These are phyloP conservation scores for Oceanodroma leucorhoa DNA, from an alignment of 2,797 vertebrate genomes.

Conservation along the genomic window DNA sequence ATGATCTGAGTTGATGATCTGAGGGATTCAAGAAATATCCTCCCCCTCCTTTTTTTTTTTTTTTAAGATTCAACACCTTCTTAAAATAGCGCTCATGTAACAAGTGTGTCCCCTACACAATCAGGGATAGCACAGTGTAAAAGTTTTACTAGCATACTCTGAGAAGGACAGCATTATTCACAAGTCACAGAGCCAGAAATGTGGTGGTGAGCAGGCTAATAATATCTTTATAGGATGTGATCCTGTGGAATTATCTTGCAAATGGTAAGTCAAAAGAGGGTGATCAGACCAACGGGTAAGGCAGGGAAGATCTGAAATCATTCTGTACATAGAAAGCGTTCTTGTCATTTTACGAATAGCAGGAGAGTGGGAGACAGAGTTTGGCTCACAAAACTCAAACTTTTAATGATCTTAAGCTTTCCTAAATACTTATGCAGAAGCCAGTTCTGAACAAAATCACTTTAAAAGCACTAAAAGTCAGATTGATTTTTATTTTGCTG, in stretches of 20 bases:
- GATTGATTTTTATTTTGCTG: slow-evolving; percentile 38
- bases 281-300: not conserved
- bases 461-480: not conserved
- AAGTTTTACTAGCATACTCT: not conserved
- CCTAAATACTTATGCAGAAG: not conserved
- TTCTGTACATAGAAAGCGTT: not conserved
- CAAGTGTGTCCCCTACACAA: not conserved
- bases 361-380: not conserved
- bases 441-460: not conserved
- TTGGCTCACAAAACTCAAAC: not conserved
- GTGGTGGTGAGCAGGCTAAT: not conserved
- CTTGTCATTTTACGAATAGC: not conserved
- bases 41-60: not conserved
- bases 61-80: not conserved
- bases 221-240: not conserved
- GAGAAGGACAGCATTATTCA: not conserved
- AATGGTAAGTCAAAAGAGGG: not conserved
- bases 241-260: not conserved
- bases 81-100: not conserved
- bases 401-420: not conserved
- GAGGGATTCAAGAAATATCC: not conserved
- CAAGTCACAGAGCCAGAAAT: not conserved
- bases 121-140: not conserved
- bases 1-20: not conserved
- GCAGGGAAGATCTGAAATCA: not conserved